Percentiles rank a stretch among this genome's conserved stretches.
Evolutionary conservation across 1,140 invertebrate species (phyloP).

Genomic region (Cecropterus lyciades): DNA sequence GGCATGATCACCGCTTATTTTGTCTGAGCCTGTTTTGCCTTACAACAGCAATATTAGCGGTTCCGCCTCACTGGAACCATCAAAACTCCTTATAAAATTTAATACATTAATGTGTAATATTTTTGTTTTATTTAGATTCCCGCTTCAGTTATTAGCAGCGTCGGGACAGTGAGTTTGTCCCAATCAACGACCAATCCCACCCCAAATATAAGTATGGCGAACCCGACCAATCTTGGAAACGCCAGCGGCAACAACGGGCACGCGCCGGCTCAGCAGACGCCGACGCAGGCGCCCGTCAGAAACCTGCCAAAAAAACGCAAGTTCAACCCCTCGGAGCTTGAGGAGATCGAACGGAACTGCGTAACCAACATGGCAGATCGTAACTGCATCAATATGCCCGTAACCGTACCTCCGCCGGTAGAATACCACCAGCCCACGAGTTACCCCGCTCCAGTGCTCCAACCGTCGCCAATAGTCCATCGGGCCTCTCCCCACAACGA

Average conservation of each 20-base stretch:
- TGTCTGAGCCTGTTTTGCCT: too few relatives aligned
- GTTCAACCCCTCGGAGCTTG: slow-evolving; percentile 93
- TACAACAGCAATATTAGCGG: too few relatives aligned
- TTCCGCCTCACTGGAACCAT: too few relatives aligned
- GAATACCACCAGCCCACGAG: slow-evolving; percentile 61
- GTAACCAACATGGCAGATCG: slow-evolving; percentile 46
- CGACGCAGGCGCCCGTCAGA: slow-evolving; percentile 82
- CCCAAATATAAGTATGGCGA: slow-evolving; percentile 76
- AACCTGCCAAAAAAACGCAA: slow-evolving; percentile 95
- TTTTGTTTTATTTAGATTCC: slow-evolving; percentile 77
- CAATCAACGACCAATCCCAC: slow-evolving; percentile 66
- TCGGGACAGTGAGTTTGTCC: slow-evolving; percentile 81
- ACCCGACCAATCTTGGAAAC: slow-evolving; percentile 72
- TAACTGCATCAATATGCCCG: slow-evolving; percentile 59
- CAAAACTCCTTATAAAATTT: too few relatives aligned
- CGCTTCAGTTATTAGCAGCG: slow-evolving; percentile 83
- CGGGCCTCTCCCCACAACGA: slow-evolving; percentile 58
- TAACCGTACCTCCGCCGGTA: slow-evolving; percentile 50
- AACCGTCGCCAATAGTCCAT: slow-evolving; percentile 69
- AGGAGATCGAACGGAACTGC: slow-evolving; percentile 85
- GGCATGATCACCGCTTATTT: too few relatives aligned
- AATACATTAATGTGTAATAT: too few relatives aligned
- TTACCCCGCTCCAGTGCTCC: slow-evolving; percentile 55
- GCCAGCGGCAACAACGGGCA: slow-evolving; percentile 62
- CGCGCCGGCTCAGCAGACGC: slow-evolving; percentile 62